Base-by-base conservation (phyloP, 2,888 invertebrate genomes). In the Brenthis ino region DNA sequence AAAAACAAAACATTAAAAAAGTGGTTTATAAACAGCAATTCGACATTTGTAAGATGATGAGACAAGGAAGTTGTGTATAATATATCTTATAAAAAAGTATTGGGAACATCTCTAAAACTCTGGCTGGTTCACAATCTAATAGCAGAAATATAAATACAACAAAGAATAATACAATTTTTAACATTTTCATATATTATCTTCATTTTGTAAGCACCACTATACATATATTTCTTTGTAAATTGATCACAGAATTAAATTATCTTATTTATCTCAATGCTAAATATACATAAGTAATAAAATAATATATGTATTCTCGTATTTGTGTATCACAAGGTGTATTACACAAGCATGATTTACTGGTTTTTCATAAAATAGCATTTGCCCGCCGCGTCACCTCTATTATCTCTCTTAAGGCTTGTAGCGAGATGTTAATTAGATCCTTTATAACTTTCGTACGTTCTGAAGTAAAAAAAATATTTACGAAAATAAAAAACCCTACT, bases 101-200 rank as follows among this genome's bases (percentile, higher is more conserved):
- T 1, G 91, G 83, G 50, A 87, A 80, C 0, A 91, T 72, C 0
- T 77, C 85, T n/a, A 91, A 65, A 51, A 91, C 89, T 67, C 77
- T 81, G 5, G 84, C 82, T 74, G 57, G 73, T 67, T 69, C 43
- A 53, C 55, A 64, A 6, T 55, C 50, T 12, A 50, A 50, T 1
- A 65, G 3, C 16, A 20, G 24, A 28, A 37, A 53, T 1, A 51
- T 24, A 12, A 50, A 3, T 24, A 57, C 3, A 8, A n/a, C 12
- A 1, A 48, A 33, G 37, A 20, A 55, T 12, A 43, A 2, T 4
- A 54, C 12, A 13, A 50, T 24, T 58, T 67, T 67, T 0, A 16
- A 33, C 61, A 61, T 67, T 50, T 8, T 60, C 5, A 33, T 20
- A 1, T 20, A 13, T 28, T 51, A 48, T 50, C 11, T 3, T 8